Percentiles rank a stretch among this genome's conserved stretches.
These are phyloP conservation scores for Spialia ferax DNA, from an alignment of 2,888 invertebrate genomes.

Conservation along the genomic window DNA sequence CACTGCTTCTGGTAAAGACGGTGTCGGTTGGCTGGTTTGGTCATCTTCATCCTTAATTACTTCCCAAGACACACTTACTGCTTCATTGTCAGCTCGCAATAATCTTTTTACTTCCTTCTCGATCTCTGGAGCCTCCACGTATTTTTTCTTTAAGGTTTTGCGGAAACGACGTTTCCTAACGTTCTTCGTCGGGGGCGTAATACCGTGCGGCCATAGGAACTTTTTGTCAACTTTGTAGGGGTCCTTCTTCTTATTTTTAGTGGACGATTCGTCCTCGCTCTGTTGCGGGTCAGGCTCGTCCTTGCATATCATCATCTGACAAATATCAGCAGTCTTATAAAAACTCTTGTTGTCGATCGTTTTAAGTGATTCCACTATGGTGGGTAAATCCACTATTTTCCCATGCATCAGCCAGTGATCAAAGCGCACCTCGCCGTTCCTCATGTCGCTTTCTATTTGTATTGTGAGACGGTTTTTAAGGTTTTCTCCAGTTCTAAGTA, in stretches of 20 bases:
- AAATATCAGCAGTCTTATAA: slow-evolving; percentile 98
- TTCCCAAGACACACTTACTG: slow-evolving; percentile 95
- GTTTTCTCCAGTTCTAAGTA: slow-evolving; percentile 91
- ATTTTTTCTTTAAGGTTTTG: slow-evolving; percentile 98
- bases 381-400: slow-evolving; percentile 96
- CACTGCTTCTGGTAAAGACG: slow-evolving; percentile 49
- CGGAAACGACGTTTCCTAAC: slow-evolving; percentile 96
- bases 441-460: slow-evolving; percentile 94
- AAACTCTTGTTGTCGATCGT: slow-evolving; percentile 98
- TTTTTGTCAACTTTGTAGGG: slow-evolving; percentile 94
- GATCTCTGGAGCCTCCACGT: slow-evolving; percentile 98
- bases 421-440: slow-evolving; percentile 95
- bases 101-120: slow-evolving; percentile 99
- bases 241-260: slow-evolving; percentile 94
- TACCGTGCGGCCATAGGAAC: slow-evolving; percentile 97
- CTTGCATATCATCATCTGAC: slow-evolving; percentile 96
- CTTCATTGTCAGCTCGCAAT: slow-evolving; percentile 96
- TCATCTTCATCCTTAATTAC: slow-evolving; percentile 96
- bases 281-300: slow-evolving; percentile 93
- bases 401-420: slow-evolving; percentile 96
- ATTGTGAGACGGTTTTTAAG: slow-evolving; percentile 95
- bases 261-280: slow-evolving; percentile 92
- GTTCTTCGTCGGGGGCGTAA: slow-evolving; percentile 98
- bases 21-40: slow-evolving; percentile 72
- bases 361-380: slow-evolving; percentile 96